A percentile compares a stretch with the other conserved stretches of the same genome.
These are phyloP conservation scores for Carcharodon carcharias DNA, from an alignment of 2,797 vertebrate genomes.

Conservation along the genomic window DNA sequence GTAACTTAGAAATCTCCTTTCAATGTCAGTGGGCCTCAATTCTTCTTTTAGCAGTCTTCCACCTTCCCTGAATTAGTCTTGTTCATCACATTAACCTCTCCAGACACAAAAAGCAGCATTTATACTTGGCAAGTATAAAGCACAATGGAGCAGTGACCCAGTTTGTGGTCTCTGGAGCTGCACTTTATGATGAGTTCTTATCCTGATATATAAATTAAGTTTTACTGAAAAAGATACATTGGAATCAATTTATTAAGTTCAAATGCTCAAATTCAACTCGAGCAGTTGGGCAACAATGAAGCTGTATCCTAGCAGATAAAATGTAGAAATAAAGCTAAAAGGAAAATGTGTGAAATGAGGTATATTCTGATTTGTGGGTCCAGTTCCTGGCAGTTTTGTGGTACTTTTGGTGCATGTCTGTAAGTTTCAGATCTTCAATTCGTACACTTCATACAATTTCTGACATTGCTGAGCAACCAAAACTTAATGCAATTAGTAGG, in stretches of 20 bases:
- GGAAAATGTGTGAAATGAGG: not conserved
- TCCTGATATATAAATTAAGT: not conserved
- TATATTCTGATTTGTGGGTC: not conserved
- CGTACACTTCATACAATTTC: not conserved
- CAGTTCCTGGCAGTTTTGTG: not conserved
- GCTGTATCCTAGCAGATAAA: not conserved
- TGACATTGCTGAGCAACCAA: not conserved
- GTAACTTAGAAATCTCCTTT: slow-evolving; percentile 23
- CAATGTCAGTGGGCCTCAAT: not conserved
- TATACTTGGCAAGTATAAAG: not conserved
- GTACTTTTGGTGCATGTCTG: not conserved
- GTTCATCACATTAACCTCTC: slow-evolving; percentile 5
- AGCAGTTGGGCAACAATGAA: not conserved
- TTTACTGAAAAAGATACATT: not conserved
- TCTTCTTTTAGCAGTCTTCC: slow-evolving; percentile 25
- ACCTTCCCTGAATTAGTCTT: slow-evolving; percentile 16
- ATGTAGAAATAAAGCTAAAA: not conserved
- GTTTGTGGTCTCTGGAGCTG: slow-evolving; percentile 8
- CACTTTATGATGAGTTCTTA: slow-evolving; percentile 14
- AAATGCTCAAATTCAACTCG: not conserved
- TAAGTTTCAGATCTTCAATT: not conserved
- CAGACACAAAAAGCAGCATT: slow-evolving; percentile 32
- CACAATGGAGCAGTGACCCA: not conserved
- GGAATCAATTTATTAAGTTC: not conserved
- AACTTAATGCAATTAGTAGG: not conserved